A percentile compares a stretch with the other conserved stretches of the same genome.
Evolutionary conservation across 2,888 invertebrate species (phyloP).

Genomic region (Panorpa germanica): DNA sequence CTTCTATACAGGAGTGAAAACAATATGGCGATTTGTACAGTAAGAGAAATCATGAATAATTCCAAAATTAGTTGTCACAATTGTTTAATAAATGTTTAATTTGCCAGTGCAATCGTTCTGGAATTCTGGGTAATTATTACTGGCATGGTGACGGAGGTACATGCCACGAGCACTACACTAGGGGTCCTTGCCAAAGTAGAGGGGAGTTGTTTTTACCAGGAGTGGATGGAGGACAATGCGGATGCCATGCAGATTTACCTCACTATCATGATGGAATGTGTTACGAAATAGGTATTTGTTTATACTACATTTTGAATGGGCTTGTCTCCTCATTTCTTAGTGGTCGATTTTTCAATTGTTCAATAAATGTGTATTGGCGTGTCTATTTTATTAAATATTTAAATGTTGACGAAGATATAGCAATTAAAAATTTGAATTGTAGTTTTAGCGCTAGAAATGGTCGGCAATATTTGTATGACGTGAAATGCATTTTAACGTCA

Average conservation of each 20-base stretch:
- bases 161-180: slow-evolving; percentile 63
- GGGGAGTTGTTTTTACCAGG: slow-evolving; percentile 65
- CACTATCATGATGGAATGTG: slow-evolving; percentile 58
- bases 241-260: slow-evolving; percentile 48
- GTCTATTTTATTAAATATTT: no score
- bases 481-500: no score
- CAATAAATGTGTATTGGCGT: no score
- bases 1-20: slow-evolving; percentile 38
- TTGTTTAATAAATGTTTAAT: slow-evolving; percentile 12
- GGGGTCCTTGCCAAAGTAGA: slow-evolving; percentile 56
- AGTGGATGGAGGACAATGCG: slow-evolving; percentile 46
- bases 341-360: no score
- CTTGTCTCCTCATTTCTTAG: no score
- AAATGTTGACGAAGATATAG: no score
- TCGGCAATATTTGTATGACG: no score
- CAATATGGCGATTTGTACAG: slow-evolving; percentile 44
- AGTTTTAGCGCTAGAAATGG: no score
- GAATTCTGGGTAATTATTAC: slow-evolving; percentile 31
- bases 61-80: no score
- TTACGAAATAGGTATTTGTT: slow-evolving; percentile 49
- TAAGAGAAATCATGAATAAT: no score
- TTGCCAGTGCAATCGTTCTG: slow-evolving; percentile 31
- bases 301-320: not conserved
- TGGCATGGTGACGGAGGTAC: slow-evolving; percentile 39
- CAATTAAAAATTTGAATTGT: no score